Percentiles rank a stretch among this genome's conserved stretches.
These are phyloP conservation scores for Leptinotarsa juncta DNA, from an alignment of 2,888 invertebrate species.

Conservation along the genomic window DNA sequence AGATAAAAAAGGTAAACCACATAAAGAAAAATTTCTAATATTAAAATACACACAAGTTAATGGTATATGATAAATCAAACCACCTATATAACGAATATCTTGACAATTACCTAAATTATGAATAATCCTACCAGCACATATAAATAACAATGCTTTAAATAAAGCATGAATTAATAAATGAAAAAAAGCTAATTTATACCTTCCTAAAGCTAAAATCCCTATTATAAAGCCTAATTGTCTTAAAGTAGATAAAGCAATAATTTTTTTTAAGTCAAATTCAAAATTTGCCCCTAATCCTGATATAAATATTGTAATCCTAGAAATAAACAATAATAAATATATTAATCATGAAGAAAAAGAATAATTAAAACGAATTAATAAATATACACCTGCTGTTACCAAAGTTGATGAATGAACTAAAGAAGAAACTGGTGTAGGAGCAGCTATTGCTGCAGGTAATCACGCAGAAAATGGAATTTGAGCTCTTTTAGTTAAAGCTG, in stretches of 20 bases:
- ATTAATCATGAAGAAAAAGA: slow-evolving; percentile 8
- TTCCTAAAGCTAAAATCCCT: slow-evolving; percentile 65
- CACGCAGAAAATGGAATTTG: slow-evolving; percentile 84
- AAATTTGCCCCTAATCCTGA: slow-evolving; percentile 70
- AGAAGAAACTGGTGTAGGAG: slow-evolving; percentile 31
- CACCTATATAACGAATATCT: slow-evolving; percentile 75
- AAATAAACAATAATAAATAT: slow-evolving; percentile 24
- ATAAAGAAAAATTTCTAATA: slow-evolving; percentile 62
- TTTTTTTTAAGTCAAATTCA: slow-evolving; percentile 80
- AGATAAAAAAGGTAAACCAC: slow-evolving; percentile 65
- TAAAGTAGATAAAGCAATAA: slow-evolving; percentile 79
- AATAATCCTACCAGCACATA: slow-evolving; percentile 78
- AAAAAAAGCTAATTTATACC: slow-evolving; percentile 73
- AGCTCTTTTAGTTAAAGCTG: slow-evolving; percentile 81
- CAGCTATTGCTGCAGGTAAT: slow-evolving; percentile 38
- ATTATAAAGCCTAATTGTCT: slow-evolving; percentile 82
- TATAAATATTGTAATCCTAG: slow-evolving; percentile 25
- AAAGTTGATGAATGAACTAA: slow-evolving; percentile 20
- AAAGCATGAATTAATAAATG: slow-evolving; percentile 80
- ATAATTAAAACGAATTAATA: slow-evolving; percentile 25
- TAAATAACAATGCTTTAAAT: slow-evolving; percentile 81
- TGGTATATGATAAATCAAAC: slow-evolving; percentile 67
- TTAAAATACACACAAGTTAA: slow-evolving; percentile 67
- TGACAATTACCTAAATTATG: slow-evolving; percentile 73
- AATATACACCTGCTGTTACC: slow-evolving; percentile 60